Conservation (phyloP, 2,888 invertebrate species). For the Trichopria drosophilae region DNA sequence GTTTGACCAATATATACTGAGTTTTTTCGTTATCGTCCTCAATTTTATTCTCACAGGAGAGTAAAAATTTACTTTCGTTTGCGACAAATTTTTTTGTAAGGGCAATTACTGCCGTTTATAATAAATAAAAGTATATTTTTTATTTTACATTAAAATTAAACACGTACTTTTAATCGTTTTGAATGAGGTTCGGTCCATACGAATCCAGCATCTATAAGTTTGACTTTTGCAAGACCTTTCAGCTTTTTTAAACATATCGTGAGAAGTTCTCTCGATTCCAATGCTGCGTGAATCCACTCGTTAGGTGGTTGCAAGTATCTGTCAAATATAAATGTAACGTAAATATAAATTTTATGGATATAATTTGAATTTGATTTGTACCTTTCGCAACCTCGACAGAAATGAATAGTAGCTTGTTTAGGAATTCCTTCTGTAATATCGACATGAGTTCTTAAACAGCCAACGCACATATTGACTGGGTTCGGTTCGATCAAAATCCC, state of each 20-base stretch:
- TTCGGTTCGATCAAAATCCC: conserved; percentile 91
- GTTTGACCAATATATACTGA: no score
- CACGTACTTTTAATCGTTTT: conserved; percentile 85
- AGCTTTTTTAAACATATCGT: conserved; percentile 89
- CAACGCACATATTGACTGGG: conserved; percentile 96
- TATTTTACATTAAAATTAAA: neutral
- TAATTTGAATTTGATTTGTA: conserved; percentile 46
- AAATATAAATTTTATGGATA: neutral
- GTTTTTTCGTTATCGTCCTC: no score
- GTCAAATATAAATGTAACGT: conserved; percentile 5
- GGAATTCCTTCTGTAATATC: conserved; percentile 97
- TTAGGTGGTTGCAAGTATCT: conserved; percentile 89
- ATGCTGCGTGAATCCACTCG: conserved; percentile 80
- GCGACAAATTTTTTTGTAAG: no score
- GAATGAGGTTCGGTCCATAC: conserved; percentile 99
- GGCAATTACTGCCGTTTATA: no score
- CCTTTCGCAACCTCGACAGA: conserved; percentile 93
- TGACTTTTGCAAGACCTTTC: conserved; percentile 85
- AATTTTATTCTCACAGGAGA: no score
- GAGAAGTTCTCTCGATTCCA: conserved; percentile 91
- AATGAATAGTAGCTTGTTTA: conserved; percentile 87
- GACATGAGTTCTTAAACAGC: conserved; percentile 85
- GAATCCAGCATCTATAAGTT: conserved; percentile 93
- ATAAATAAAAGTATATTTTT: no score
- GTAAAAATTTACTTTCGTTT: no score